Conservation (phyloP, 2,888 invertebrate genomes). For the Perizoma flavofasciatum region DNA sequence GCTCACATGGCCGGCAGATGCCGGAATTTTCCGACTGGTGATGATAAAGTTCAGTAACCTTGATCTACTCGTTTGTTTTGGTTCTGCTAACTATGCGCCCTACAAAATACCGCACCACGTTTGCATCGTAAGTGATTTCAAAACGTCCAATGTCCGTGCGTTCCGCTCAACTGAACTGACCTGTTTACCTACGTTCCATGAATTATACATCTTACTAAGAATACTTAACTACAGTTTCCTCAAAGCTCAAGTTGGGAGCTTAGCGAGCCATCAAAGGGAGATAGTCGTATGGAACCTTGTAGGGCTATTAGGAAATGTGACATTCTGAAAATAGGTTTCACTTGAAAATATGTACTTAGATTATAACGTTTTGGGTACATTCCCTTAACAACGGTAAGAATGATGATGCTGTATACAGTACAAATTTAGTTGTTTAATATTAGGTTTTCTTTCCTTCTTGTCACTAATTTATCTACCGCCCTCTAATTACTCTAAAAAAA, state of each 20-base stretch:
- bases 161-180: constrained; percentile 22
- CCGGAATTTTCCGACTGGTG: too few relatives aligned
- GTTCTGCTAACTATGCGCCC: too few relatives aligned
- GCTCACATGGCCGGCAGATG: too few relatives aligned
- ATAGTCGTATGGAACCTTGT: not conserved
- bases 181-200: constrained; percentile 28
- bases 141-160: constrained; percentile 11
- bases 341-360: too few relatives aligned
- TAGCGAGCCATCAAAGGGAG: constrained; percentile 9
- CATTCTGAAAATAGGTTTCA: not conserved
- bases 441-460: too few relatives aligned
- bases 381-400: too few relatives aligned
- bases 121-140: constrained; percentile 17
- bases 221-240: constrained; percentile 25
- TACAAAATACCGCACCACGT: not conserved
- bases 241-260: constrained; percentile 14
- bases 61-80: not conserved
- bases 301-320: too few relatives aligned
- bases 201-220: constrained; percentile 30
- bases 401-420: too few relatives aligned
- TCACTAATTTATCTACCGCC: too few relatives aligned
- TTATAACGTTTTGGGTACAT: too few relatives aligned
- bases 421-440: too few relatives aligned
- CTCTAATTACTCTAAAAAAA: too few relatives aligned
- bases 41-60: not conserved